phyloP scores from a whole-genome alignment of 2,797 vertebrate genomes.

The Ispidina picta region DNA sequence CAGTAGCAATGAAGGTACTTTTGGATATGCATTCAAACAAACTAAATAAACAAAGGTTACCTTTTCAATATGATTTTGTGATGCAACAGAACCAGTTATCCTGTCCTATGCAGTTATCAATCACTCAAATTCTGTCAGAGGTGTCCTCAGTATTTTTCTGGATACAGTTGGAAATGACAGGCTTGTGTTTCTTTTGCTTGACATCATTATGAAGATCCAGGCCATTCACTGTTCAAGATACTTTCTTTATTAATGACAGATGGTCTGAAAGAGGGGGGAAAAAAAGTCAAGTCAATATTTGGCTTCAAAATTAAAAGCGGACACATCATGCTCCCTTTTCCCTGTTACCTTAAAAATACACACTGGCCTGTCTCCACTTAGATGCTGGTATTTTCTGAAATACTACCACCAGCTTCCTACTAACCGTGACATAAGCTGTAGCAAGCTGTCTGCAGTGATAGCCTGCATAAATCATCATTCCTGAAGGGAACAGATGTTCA shows the following conservation, averaged over 20 bases:
- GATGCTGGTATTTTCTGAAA: constrained; percentile 78
- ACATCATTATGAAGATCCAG: constrained; percentile 54
- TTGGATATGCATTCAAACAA: not conserved
- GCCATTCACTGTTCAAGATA: constrained; percentile 64
- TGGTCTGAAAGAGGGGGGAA: constrained; percentile 71
- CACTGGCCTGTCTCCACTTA: constrained; percentile 71
- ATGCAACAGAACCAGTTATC: constrained; percentile 37
- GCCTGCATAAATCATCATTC: constrained; percentile 90
- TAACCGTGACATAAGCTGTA: constrained; percentile 86
- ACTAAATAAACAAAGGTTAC: constrained; percentile 31
- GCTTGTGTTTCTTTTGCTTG: constrained; percentile 58
- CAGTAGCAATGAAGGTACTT: not conserved
- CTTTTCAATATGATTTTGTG: constrained; percentile 54
- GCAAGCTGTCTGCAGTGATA: constrained; percentile 89
- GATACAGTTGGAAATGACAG: constrained; percentile 9
- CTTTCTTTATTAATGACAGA: constrained; percentile 76
- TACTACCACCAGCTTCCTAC: constrained; percentile 78
- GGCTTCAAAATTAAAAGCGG: constrained; percentile 69
- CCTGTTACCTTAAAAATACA: constrained; percentile 57
- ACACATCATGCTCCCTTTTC: constrained; percentile 29
- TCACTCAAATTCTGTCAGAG: constrained; percentile 52
- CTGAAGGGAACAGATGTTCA: constrained; percentile 92
- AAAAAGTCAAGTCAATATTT: constrained; percentile 69
- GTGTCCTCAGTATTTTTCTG: constrained; percentile 50
- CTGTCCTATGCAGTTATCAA: constrained; percentile 55